Evolutionary conservation across 2,797 vertebrate species (phyloP).

Genomic region (Bradypodion pumilum): DNA sequence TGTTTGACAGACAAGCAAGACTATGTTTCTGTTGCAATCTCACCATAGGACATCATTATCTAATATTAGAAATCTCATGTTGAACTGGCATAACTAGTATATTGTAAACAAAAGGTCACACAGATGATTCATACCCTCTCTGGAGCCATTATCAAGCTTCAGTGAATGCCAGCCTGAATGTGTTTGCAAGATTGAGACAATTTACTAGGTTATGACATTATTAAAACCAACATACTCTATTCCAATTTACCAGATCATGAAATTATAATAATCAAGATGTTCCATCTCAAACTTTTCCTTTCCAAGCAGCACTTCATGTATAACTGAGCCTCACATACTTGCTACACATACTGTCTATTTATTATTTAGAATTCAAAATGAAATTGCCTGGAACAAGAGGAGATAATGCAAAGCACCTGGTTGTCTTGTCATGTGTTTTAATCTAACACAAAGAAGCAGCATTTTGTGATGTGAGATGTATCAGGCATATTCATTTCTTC

Average conservation of each 20-base stretch:
- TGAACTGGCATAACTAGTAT: neutral
- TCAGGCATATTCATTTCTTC: neutral
- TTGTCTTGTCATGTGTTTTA: neutral
- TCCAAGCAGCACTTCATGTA: neutral
- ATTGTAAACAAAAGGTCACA: neutral
- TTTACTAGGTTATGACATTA: neutral
- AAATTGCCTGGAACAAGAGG: neutral
- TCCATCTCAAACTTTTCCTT: neutral
- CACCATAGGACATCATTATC: neutral
- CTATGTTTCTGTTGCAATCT: neutral
- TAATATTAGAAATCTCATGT: conserved; percentile 15
- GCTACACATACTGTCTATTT: neutral
- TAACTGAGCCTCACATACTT: neutral
- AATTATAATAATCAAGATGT: neutral
- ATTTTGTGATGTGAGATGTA: neutral
- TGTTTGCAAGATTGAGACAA: neutral
- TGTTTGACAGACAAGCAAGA: neutral
- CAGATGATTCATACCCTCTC: conserved; percentile 5
- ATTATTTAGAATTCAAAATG: conserved; percentile 1
- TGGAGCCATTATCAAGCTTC: conserved; percentile 1
- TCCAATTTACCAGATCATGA: too few species aligned
- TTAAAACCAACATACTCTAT: neutral
- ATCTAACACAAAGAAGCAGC: neutral
- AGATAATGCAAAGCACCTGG: neutral
- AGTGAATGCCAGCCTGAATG: neutral